Conservation (phyloP, 2,113 vertebrate genomes). For the Crocuta crocuta region DNA sequence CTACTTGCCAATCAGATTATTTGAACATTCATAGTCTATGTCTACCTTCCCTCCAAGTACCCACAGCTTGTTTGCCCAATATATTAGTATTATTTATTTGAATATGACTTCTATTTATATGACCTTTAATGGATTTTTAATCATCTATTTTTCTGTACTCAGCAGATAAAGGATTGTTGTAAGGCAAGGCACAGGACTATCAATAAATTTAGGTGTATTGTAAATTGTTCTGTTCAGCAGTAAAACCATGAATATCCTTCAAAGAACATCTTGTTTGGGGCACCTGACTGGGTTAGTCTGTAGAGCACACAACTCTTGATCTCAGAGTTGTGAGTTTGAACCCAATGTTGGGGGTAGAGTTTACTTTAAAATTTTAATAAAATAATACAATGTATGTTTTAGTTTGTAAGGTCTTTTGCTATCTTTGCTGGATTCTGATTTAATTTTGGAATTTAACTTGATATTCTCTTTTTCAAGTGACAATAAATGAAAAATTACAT, state of each 20-base stretch:
- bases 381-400: background rate
- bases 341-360: background rate
- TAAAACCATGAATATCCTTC: background rate
- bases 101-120: background rate
- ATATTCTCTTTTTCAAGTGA: background rate
- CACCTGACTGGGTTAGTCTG: background rate
- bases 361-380: background rate
- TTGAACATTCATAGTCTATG: background rate
- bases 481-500: background rate
- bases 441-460: background rate
- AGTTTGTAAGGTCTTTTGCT: background rate
- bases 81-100: background rate
- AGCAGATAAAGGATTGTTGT: background rate
- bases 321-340: background rate
- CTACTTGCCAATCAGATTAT: background rate
- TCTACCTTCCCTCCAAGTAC: background rate
- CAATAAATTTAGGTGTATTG: background rate
- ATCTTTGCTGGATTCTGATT: background rate
- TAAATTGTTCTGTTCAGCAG: background rate
- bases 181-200: background rate
- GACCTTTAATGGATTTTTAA: background rate
- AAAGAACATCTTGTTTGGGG: background rate
- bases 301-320: background rate
- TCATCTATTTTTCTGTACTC: background rate
- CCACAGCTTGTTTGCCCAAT: background rate